Evolutionary conservation across 1,140 invertebrate genomes (phyloP).

Genomic region (Pogonomyrmex barbatus): DNA sequence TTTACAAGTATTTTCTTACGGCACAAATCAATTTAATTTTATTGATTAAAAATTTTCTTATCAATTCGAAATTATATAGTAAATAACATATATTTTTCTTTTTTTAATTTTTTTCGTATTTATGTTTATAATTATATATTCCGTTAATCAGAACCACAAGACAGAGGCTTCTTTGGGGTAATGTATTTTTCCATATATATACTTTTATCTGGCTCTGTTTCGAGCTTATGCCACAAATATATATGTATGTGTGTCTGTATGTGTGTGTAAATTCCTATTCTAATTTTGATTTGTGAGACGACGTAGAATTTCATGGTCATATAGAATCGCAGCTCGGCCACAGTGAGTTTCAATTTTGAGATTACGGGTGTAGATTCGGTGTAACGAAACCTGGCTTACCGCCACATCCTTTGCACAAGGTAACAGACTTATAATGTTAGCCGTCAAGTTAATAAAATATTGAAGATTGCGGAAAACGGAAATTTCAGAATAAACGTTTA

Average conservation of each 20-base stretch:
- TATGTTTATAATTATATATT: neutral
- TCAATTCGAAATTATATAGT: neutral
- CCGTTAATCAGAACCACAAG: neutral
- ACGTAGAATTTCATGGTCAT: conserved; percentile 53
- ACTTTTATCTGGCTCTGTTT: neutral
- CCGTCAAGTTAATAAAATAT: conserved; percentile 32
- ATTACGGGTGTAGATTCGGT: conserved; percentile 54
- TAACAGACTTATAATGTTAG: conserved; percentile 10
- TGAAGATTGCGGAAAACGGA: neutral
- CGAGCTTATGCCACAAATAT: conserved; percentile 22
- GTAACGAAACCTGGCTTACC: conserved; percentile 48
- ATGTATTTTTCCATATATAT: neutral
- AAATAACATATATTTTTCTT: neutral
- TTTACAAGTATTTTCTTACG: neutral
- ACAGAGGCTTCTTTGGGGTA: neutral
- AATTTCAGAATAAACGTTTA: conserved; percentile 1
- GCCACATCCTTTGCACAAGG: conserved; percentile 44
- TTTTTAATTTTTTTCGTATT: neutral
- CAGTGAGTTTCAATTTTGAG: conserved; percentile 54
- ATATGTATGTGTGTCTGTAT: neutral
- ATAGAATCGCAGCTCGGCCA: conserved; percentile 26
- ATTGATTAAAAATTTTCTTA: neutral
- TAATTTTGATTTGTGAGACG: conserved; percentile 59
- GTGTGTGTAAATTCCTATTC: conserved; percentile 25
- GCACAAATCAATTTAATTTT: neutral